Percentiles rank a stretch among this genome's conserved stretches.
Conservation (phyloP, 2,113 vertebrate genomes). For the Elephas maximus region DNA sequence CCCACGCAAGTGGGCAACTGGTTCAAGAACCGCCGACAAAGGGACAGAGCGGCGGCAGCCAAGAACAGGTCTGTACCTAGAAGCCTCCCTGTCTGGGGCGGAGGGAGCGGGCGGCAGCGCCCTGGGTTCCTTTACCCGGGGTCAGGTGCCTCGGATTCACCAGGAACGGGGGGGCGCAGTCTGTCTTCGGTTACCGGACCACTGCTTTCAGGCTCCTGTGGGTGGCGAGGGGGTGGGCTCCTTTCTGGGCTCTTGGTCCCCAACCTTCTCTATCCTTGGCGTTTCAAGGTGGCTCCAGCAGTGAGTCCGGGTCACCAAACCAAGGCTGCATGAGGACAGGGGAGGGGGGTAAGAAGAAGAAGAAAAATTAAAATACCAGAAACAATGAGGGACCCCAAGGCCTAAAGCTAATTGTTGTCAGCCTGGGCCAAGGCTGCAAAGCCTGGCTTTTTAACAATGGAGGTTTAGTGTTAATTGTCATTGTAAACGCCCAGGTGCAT, state of each 20-base stretch:
- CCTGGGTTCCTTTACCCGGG: neutral
- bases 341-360: neutral
- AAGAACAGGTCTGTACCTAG: constrained; percentile 96
- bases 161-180: neutral
- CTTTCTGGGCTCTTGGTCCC: neutral
- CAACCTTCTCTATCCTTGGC: neutral
- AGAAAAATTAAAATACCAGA: constrained; percentile 57
- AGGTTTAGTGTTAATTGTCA: neutral
- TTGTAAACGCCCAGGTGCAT: neutral
- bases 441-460: neutral
- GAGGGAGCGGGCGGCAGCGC: neutral
- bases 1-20: constrained; percentile 99
- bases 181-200: neutral
- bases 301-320: neutral
- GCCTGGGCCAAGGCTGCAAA: neutral
- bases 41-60: constrained; percentile 98
- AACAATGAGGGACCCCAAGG: constrained; percentile 27
- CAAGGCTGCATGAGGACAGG: neutral
- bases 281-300: neutral
- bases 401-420: constrained; percentile 28
- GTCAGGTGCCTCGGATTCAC: neutral
- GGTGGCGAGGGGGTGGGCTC: neutral
- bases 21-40: constrained; percentile 99
- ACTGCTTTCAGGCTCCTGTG: neutral
- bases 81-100: neutral